These are phyloP conservation scores for Strigops habroptila DNA, from an alignment of 2,113 vertebrate genomes.

Conservation along the genomic window DNA sequence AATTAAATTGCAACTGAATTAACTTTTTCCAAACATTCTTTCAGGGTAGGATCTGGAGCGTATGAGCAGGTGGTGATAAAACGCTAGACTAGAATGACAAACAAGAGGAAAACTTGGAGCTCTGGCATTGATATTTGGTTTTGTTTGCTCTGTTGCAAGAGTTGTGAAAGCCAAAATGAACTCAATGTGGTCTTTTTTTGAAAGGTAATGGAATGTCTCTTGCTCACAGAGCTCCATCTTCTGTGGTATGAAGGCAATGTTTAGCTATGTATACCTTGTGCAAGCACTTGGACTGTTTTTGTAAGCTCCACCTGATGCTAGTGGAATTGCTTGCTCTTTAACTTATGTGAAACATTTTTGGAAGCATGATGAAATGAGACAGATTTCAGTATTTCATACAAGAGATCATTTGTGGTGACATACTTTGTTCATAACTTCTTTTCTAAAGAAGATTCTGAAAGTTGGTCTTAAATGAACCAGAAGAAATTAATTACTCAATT, in stretches of 20 bases:
- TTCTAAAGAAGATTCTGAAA: background rate
- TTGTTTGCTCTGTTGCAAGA: background rate
- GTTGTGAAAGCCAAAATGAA: background rate
- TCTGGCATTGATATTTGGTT: background rate
- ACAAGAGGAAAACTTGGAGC: background rate
- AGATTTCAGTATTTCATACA: background rate
- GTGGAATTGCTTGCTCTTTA: background rate
- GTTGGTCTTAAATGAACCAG: background rate
- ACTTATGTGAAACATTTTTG: background rate
- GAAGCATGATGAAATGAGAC: background rate
- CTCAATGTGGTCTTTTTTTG: background rate
- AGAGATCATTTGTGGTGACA: background rate
- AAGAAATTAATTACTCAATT: background rate
- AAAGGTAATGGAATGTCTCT: background rate
- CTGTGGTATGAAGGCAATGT: background rate
- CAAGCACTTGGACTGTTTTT: background rate
- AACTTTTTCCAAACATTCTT: background rate
- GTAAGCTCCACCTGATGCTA: background rate
- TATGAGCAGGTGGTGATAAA: constrained; percentile 97
- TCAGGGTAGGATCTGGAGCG: constrained; percentile 84
- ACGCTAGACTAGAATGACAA: constrained; percentile 68
- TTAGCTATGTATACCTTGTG: background rate
- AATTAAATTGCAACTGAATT: background rate
- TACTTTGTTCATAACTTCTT: background rate
- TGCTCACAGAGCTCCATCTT: background rate